These are phyloP conservation scores for Mormyrus iriodes DNA, from an alignment of 2,113 vertebrate genomes.

Conservation along the genomic window DNA sequence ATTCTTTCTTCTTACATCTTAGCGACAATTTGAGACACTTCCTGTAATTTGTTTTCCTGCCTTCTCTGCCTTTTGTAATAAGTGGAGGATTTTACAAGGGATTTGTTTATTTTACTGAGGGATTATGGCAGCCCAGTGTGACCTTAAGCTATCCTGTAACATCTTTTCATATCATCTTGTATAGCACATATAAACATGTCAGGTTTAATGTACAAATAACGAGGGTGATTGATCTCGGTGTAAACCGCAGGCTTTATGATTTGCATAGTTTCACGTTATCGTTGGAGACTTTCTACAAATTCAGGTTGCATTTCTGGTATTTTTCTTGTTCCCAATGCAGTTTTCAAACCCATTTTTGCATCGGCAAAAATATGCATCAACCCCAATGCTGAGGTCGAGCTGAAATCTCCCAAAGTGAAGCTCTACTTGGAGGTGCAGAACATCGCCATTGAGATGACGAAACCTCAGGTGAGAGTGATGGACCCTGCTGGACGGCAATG, in stretches of 20 bases:
- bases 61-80: not conserved
- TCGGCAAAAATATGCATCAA: conserved; percentile 88
- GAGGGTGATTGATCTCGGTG: not conserved
- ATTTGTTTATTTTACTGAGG: not conserved
- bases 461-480: conserved; percentile 69
- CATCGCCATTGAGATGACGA: conserved; percentile 86
- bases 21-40: not conserved
- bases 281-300: not conserved
- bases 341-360: conserved; percentile 89
- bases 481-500: not conserved
- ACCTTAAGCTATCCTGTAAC: not conserved
- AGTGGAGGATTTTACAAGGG: not conserved
- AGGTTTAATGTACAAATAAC: not conserved
- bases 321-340: conserved; percentile 49
- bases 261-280: not conserved
- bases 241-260: not conserved
- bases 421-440: conserved; percentile 84
- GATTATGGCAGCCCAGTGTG: not conserved
- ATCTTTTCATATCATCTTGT: not conserved
- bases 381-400: conserved; percentile 76
- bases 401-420: conserved; percentile 76
- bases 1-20: not conserved
- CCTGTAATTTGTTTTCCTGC: not conserved
- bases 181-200: not conserved
- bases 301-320: not conserved